Base-by-base conservation (phyloP, 2,113 vertebrate species). In the Megaptera novaeangliae region DNA sequence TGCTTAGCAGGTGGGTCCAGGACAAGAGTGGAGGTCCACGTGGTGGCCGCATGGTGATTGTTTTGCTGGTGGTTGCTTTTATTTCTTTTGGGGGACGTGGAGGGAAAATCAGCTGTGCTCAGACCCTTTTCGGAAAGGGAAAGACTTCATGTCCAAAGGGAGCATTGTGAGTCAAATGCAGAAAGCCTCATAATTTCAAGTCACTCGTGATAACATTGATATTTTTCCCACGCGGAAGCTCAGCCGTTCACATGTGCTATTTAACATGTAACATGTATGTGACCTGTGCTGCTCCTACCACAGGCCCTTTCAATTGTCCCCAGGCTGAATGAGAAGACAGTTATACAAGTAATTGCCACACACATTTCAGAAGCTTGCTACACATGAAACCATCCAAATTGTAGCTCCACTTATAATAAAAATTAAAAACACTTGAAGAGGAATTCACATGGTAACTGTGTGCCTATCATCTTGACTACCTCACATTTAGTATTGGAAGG, bases 191-290 rank as follows among this genome's bases (percentile, higher is more conserved):
- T 46, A 14, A 11, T 10, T 29, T 27, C 88, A 36, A 55, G 0
- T 34, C 8, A 17, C 23, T 59, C 18, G 25, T 64, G 59, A 2
- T 3, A 52, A 41, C 1, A 0, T 10, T 4, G 34, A 5, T 1
- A 0, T 15, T 81, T 68, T 59, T 83, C 21, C 14, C 27, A 0
- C 0, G 6, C 5, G 4, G 11, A 27, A 81, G 15, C 59, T 8
- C 46, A 59, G 1, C 14, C 31, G 0, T 39, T 31, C 63, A 17
- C 21, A 3, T 44, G 15, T 64, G 8, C 72, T 52, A 7, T 31
- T 46, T 21, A 46, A 12, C 69, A 0, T 5, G 15, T 29, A 1
- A 17, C 14, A 3, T 0, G 25, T 59, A 0, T 0, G 6, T 75
- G 34, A 6, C n/a, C 49, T 10, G 8, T 8, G 18, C 74, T 39